Base-by-base conservation (phyloP, 1,140 invertebrate species). In the Colletes latitarsis region DNA sequence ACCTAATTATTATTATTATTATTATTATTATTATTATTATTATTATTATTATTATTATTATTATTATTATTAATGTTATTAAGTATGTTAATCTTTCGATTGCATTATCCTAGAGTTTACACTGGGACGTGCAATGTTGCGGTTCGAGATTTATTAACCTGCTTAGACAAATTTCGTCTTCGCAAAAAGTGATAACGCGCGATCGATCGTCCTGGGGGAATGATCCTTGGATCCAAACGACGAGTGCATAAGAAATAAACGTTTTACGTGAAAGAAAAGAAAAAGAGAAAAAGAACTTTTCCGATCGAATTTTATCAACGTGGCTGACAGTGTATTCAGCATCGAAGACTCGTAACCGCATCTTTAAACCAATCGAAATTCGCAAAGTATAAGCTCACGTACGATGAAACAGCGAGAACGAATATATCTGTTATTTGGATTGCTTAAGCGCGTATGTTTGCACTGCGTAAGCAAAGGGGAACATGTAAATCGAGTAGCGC, bases 91-190 rank as follows among this genome's bases (percentile, higher is more conserved):
- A 80, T n/a, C 41, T 60, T 73, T 39, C 62, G 70, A 79, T 79
- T 43, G 62, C 30, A 21, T 75, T 67, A 74, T 67, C 19, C 53
- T 74, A 17, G 71, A 73, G 10, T 80, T 74, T 74, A 66, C 10
- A 80, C 41, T 67, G 71, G 63, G 62, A 80, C 53, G 77, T 80
- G 77, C 77, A 80, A 80, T 80, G 63, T 75, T 66, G 63, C 71
- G 62, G 43, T 58, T 52, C 49, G 41, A 63, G 2, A 72, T 78
- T 49, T 49, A 58, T 30, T 69, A 77, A 39, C 19, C 19, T 49
- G 52, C 53, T 46, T 72, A 77, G 10, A 63, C 19, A 58, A 58
- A 66, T 66, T 6, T 15, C 62, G 39, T 46, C 15, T 46, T 67
- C 43, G 53, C 15, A 14, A 6, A 17, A 5, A 1, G 52, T 9